Evolutionary conservation across 1,140 invertebrate genomes (phyloP), one percentile per base, ranked within the genome.

Genomic region (Neoseiulus cucumeris): DNA sequence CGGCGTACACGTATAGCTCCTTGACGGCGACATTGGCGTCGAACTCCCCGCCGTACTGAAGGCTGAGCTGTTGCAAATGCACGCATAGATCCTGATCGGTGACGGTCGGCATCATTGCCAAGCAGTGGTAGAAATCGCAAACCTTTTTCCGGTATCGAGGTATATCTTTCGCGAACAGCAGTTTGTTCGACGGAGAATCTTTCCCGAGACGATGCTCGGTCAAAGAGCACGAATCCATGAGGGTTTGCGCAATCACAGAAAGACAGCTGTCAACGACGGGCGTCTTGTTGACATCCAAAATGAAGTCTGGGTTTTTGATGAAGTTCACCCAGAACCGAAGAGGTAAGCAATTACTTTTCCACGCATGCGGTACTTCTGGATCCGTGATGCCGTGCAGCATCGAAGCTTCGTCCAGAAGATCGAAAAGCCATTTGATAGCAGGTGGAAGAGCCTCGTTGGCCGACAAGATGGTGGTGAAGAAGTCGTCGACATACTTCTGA

Each of bases 251-350:
- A 70, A 96, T 89, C 33, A 94, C 91, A 68, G 88, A 91, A 33
- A 96, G 76, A 73, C 89, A 92, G 14, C 89, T 88, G 76, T 94
- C 91, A 17, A 94, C 85, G 7, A 87, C 90, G 14, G 84, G 81
- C 1, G 89, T 91, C 78, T 94, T 93, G 71, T 92, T 87, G 55
- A 95, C 87, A 77, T 95, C 91, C 75, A 96, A 93, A 74, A 95
- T 89, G 74, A 92, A 93, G 76, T 95, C 89, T 7, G 92, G 91
- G 81, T 94, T 94, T 76, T 94, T 95, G 65, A 95, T 91, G 70
- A 95, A 88, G 77, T 94, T 94, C 17, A 94, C 88, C 92, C 92
- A 96, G 80, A 95, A 94, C 70, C 91, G 81, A 55, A 95, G 78
- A 42, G 91, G 89, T 73, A 93, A 82, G 78, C 89, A 89, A 71